Evolutionary conservation across 2,113 vertebrate genomes (phyloP), one percentile per base, ranked within the genome.

Genomic region (Tringa solitaria): DNA sequence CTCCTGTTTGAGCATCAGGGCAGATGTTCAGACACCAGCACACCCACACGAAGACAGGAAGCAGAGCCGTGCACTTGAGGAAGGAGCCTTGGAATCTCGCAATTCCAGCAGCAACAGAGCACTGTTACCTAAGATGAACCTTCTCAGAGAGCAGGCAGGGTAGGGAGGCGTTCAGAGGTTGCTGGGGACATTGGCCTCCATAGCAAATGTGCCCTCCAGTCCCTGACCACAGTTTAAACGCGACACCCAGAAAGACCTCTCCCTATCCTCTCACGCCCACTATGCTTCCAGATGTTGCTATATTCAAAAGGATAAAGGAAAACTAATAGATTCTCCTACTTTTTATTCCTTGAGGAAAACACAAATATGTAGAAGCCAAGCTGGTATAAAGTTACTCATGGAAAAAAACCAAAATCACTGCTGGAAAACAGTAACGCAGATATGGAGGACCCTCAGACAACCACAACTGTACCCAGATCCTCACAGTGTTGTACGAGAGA

Each of bases 231-330:
- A 73, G 24, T 19, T 81, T 70, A 53, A 24, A 37, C 8, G 16
- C 9, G 39, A 41, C 45, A 56, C 53, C 26, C 35, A 77, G 20
- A 76, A 26, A 78, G 22, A 64, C 19, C 13, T 57, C 45, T 45
- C 15, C 35, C 35, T 70, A 14, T 30, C 13, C 19, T 24, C 18
- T 67, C 37, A 41, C 1, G 2, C 19, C 22, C 2, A 0, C 33
- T 56, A 9, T 61, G 26, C 28, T 61, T 56, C 56, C 43, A 81
- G 50, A 26, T 15, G 19, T 48, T 46, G 23, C 5, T 56, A 18
- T 37, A 41, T 32, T 37, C 17, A 43, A 64, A 48, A 48, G 17
- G 22, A 77, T 72, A 91, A 95, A 54, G 23, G 22, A 77, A 72
- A 91, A 93, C 10, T 5, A 51, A 77, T 10, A 35, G 16, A 51